A percentile compares a stretch with the other conserved stretches of the same genome.
phyloP scores from a whole-genome alignment of 2,888 invertebrate genomes.

The Hipparchia semele region DNA sequence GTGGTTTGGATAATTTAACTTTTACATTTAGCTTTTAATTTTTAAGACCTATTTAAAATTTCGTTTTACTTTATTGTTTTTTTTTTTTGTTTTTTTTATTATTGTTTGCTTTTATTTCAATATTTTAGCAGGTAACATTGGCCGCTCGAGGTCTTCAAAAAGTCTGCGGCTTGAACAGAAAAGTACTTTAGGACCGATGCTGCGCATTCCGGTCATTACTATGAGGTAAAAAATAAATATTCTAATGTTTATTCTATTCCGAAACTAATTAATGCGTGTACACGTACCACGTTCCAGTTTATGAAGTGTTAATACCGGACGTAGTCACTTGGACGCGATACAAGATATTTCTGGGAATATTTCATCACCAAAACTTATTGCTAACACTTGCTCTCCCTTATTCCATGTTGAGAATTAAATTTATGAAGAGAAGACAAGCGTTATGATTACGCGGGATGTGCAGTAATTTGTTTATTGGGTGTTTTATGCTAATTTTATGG shows the following conservation, averaged over 20 bases:
- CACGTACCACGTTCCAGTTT: slow-evolving; percentile 28
- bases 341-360: slow-evolving; percentile 39
- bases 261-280: slow-evolving; percentile 30
- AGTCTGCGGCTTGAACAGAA: not conserved
- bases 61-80: too few relatives aligned
- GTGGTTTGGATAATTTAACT: too few relatives aligned
- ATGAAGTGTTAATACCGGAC: slow-evolving; percentile 38
- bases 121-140: not conserved
- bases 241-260: slow-evolving; percentile 18
- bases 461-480: slow-evolving; percentile 23
- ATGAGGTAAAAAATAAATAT: not conserved
- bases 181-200: not conserved
- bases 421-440: slow-evolving; percentile 22
- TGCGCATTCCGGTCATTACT: not conserved
- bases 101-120: too few relatives aligned
- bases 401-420: slow-evolving; percentile 28
- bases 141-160: not conserved
- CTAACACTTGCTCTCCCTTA: slow-evolving; percentile 32
- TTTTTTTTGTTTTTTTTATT: too few relatives aligned
- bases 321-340: slow-evolving; percentile 35
- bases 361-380: slow-evolving; percentile 37
- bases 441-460: slow-evolving; percentile 16
- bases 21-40: too few relatives aligned
- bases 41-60: too few relatives aligned
- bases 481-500: slow-evolving; percentile 19